Percentiles rank a stretch among this genome's conserved stretches.
Conservation (phyloP, 2,888 invertebrate species). For the Xylota sylvarum region DNA sequence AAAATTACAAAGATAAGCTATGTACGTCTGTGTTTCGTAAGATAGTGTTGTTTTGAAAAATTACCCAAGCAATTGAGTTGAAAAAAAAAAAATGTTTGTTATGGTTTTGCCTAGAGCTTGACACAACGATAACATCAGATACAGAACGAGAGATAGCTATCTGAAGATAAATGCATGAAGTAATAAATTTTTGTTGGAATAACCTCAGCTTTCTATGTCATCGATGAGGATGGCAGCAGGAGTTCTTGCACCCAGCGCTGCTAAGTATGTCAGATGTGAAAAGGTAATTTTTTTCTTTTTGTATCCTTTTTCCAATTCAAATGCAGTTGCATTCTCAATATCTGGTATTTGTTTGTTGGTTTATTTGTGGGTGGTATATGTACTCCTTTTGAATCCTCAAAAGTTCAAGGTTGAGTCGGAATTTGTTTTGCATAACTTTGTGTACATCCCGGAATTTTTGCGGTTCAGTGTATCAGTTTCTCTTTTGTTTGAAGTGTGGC, state of each 20-base stretch:
- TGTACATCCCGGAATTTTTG: constrained; percentile 27
- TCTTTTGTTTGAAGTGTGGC: constrained; percentile 26
- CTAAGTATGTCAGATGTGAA: constrained; percentile 74
- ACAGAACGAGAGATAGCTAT: constrained; percentile 18
- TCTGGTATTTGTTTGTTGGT: constrained; percentile 11
- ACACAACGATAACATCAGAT: constrained; percentile 11
- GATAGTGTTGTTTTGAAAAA: constrained; percentile 9
- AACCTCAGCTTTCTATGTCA: constrained; percentile 31
- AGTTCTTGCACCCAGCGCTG: constrained; percentile 38
- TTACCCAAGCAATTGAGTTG: constrained; percentile 11
- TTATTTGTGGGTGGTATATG: not conserved
- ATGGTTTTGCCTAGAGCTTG: constrained; percentile 13
- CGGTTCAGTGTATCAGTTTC: not conserved
- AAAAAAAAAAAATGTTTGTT: constrained; percentile 19
- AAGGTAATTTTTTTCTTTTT: constrained; percentile 58
- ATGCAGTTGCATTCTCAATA: constrained; percentile 8
- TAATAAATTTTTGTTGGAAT: constrained; percentile 44
- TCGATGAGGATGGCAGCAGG: constrained; percentile 56
- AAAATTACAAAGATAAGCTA: not conserved
- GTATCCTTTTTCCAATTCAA: not conserved
- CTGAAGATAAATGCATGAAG: constrained; percentile 53
- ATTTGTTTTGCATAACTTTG: not conserved
- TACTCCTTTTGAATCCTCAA: not conserved
- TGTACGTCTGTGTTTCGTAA: constrained; percentile 7
- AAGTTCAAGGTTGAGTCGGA: constrained; percentile 58